Conservation (phyloP, 2,888 invertebrate genomes). For the Campoplex nolae region DNA sequence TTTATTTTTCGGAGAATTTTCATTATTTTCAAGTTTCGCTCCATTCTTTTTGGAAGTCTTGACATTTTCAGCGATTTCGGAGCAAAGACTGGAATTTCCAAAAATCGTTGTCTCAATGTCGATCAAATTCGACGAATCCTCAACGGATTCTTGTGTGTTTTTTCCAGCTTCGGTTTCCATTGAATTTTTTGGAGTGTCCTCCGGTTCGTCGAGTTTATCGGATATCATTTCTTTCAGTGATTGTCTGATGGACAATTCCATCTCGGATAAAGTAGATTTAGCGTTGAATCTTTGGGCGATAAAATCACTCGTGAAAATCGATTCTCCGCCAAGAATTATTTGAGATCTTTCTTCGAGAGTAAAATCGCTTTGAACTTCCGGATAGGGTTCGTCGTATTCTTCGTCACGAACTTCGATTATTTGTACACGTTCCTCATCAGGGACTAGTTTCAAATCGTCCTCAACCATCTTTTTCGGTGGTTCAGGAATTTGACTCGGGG, state of each 20-base stretch:
- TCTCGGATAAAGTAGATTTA: constrained; percentile 77
- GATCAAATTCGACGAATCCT: no score
- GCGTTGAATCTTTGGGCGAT: constrained; percentile 64
- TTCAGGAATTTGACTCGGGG: neutral
- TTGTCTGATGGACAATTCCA: constrained; percentile 78
- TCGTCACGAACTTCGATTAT: constrained; percentile 82
- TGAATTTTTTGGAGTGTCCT: constrained; percentile 16
- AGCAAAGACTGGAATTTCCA: neutral
- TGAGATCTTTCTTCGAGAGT: constrained; percentile 79
- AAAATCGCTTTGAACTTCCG: constrained; percentile 77
- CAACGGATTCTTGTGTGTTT: constrained; percentile 1
- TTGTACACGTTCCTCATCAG: constrained; percentile 83
- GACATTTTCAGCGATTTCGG: constrained; percentile 6
- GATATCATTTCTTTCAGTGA: constrained; percentile 78
- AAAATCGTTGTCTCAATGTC: neutral
- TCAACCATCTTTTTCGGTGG: constrained; percentile 14
- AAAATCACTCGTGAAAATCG: constrained; percentile 62
- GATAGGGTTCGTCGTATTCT: constrained; percentile 81
- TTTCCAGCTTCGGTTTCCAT: constrained; percentile 8
- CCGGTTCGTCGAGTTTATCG: constrained; percentile 66
- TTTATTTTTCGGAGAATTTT: neutral
- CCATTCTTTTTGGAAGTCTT: neutral
- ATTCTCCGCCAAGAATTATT: constrained; percentile 77
- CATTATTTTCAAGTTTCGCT: neutral
- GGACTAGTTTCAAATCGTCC: constrained; percentile 75